Conservation (phyloP, 2,113 vertebrate species). For the Cottus gobio region DNA sequence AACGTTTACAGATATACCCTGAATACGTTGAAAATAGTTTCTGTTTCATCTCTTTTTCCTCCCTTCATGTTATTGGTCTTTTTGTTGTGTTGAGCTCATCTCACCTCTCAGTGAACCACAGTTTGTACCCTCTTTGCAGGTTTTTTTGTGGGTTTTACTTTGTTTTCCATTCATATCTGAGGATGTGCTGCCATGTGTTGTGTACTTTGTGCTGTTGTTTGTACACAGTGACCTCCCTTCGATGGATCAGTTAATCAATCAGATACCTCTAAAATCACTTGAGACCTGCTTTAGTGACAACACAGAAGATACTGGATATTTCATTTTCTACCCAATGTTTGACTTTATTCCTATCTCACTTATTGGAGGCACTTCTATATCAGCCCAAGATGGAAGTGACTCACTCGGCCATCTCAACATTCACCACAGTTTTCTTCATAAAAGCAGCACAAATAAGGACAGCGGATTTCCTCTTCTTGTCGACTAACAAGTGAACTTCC, state of each 20-base stretch:
- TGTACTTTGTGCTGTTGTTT: not conserved
- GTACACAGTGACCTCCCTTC: not conserved
- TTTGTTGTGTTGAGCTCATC: not conserved
- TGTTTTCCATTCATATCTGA: constrained; percentile 12
- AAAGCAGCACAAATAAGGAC: constrained; percentile 63
- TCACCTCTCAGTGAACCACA: not conserved
- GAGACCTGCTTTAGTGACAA: not conserved
- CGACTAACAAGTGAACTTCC: constrained; percentile 54
- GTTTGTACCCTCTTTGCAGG: not conserved
- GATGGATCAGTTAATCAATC: not conserved
- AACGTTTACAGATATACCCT: not conserved
- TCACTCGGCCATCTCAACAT: constrained; percentile 63
- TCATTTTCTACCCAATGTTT: constrained; percentile 6
- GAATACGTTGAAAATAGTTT: not conserved
- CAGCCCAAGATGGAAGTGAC: constrained; percentile 36
- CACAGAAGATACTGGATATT: not conserved
- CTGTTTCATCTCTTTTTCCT: not conserved
- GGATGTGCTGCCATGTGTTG: not conserved
- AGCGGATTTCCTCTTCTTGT: constrained; percentile 72
- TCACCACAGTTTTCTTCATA: constrained; percentile 65
- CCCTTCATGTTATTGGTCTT: not conserved
- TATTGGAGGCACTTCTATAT: constrained; percentile 11
- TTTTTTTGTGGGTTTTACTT: not conserved
- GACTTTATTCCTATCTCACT: not conserved
- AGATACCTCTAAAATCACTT: not conserved